Evolutionary conservation across 2,888 invertebrate genomes (phyloP).

Genomic region (Frankliniella fusca): DNA sequence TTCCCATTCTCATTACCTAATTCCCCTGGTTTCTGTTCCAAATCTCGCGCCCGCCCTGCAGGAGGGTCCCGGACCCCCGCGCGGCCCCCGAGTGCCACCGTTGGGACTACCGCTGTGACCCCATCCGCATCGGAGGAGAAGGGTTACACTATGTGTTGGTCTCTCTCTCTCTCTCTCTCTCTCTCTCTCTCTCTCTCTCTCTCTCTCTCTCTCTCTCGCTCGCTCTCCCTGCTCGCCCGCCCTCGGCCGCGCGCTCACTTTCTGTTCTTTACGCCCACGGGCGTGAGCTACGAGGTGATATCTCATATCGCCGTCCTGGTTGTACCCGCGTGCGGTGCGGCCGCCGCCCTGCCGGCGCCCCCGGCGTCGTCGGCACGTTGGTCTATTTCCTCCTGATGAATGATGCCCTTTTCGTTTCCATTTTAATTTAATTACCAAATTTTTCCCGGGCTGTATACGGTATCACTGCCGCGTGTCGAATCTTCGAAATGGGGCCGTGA

Average conservation of each 20-base stretch:
- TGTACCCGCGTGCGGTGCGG: not conserved
- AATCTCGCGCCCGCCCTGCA: not conserved
- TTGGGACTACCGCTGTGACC: not conserved
- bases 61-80: too few relatives aligned
- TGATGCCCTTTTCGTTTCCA: constrained; percentile 11
- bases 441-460: not conserved
- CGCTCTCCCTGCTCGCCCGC: not conserved
- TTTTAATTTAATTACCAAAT: constrained; percentile 15
- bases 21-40: constrained; percentile 14
- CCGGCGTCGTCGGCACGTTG: too few relatives aligned
- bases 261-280: too few relatives aligned
- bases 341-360: not conserved
- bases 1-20: constrained; percentile 24
- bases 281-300: too few relatives aligned
- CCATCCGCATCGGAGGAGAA: not conserved
- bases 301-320: not conserved
- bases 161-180: too few relatives aligned
- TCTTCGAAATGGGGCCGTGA: not conserved
- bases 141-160: not conserved
- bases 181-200: not conserved
- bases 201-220: not conserved
- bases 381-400: constrained; percentile 15
- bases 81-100: not conserved
- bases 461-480: constrained; percentile 20
- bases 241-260: not conserved